phyloP scores from a whole-genome alignment of 2,113 vertebrate genomes.

The Lampris megalopsis region DNA sequence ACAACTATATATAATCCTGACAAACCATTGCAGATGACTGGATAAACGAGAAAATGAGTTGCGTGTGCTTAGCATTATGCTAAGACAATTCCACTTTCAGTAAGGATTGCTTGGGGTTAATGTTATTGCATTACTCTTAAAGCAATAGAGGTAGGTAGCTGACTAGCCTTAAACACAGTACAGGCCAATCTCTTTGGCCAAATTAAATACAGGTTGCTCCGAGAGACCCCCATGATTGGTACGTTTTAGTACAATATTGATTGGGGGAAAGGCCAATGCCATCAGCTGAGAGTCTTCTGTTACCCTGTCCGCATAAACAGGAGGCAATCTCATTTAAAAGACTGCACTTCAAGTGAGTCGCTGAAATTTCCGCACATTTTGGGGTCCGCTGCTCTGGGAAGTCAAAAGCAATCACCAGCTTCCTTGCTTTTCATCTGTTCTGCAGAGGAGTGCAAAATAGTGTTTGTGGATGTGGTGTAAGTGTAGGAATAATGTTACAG shows the following conservation, averaged over 20 bases:
- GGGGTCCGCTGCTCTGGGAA: constrained; percentile 41
- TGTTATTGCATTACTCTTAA: constrained; percentile 22
- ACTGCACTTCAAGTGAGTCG: constrained; percentile 28
- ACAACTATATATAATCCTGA: background rate
- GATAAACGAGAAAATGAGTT: background rate
- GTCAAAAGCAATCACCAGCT: constrained; percentile 69
- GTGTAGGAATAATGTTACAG: constrained; percentile 63
- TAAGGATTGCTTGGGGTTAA: constrained; percentile 12
- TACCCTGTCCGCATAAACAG: constrained; percentile 58
- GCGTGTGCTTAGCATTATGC: background rate
- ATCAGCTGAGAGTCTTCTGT: constrained; percentile 55
- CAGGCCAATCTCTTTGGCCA: constrained; percentile 34
- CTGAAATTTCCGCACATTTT: constrained; percentile 45
- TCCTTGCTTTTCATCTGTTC: constrained; percentile 39
- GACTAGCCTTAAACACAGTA: constrained; percentile 15
- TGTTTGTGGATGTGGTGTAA: constrained; percentile 49
- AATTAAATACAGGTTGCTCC: constrained; percentile 55
- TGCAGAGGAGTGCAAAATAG: constrained; percentile 21
- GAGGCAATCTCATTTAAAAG: constrained; percentile 73
- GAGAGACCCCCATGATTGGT: constrained; percentile 44
- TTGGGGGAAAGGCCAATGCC: constrained; percentile 55
- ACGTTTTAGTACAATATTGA: constrained; percentile 58
- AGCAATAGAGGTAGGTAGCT: constrained; percentile 17
- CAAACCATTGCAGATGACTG: too few relatives aligned
- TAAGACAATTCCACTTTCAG: background rate